phyloP scores from a whole-genome alignment of 1,140 invertebrate genomes.

The Heliconius nattereri region DNA sequence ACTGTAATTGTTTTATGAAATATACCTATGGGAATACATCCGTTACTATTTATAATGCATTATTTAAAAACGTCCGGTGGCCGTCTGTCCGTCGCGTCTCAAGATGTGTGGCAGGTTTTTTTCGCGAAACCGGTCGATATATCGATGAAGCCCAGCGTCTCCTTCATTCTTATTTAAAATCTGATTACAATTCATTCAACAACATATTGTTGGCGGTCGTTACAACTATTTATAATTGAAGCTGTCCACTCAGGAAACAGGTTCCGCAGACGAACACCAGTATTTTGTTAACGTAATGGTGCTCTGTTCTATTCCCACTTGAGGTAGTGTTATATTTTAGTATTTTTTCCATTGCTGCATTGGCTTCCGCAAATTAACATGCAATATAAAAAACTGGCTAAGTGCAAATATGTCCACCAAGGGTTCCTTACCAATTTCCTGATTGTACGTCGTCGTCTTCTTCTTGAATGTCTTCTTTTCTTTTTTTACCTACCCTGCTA shows the following conservation, averaged over 20 bases:
- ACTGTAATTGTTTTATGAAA: background rate
- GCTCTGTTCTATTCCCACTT: no score
- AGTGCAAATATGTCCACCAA: no score
- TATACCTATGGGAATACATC: background rate
- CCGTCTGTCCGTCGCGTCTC: background rate
- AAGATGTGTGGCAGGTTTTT: background rate
- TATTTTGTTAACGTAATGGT: background rate
- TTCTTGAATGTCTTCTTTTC: no score
- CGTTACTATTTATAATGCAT: background rate
- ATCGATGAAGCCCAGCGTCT: background rate
- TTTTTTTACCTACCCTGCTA: no score
- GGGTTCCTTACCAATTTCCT: no score
- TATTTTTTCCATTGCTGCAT: no score
- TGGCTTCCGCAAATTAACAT: no score
- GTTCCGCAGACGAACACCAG: background rate
- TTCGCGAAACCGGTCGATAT: conserved; percentile 1
- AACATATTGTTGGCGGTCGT: background rate
- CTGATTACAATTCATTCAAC: background rate
- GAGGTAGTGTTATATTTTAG: no score
- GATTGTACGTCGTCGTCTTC: no score
- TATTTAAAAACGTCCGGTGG: background rate
- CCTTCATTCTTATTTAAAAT: background rate
- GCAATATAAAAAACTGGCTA: no score
- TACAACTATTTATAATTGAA: background rate
- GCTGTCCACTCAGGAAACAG: background rate